These are phyloP conservation scores for Limnothrissa miodon DNA, from an alignment of 2,113 vertebrate species.

Conservation along the genomic window DNA sequence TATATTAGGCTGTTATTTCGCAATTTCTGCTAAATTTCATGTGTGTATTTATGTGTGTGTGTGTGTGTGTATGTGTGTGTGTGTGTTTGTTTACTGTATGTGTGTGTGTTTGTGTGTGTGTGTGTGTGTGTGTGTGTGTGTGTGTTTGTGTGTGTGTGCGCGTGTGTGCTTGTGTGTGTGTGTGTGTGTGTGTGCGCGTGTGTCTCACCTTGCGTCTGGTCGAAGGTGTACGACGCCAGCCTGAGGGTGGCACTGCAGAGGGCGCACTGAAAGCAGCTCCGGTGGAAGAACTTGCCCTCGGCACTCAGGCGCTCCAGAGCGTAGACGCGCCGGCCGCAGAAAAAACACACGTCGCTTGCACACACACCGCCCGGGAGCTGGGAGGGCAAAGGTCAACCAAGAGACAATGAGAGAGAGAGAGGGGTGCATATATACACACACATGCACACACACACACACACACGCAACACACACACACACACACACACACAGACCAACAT, in stretches of 20 bases:
- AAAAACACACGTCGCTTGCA: slow-evolving; percentile 84
- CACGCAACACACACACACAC: neutral
- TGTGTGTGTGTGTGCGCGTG: neutral
- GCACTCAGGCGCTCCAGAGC: slow-evolving; percentile 94
- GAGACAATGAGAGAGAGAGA: neutral
- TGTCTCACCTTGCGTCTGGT: neutral
- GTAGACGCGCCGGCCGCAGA: slow-evolving; percentile 86
- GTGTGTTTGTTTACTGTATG: too few relatives aligned
- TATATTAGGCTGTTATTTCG: too few relatives aligned
- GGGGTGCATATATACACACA: neutral
- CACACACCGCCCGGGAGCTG: slow-evolving; percentile 35
- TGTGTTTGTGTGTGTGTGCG: too few relatives aligned
- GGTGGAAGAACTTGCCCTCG: slow-evolving; percentile 93
- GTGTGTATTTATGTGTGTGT: slow-evolving; percentile 30
- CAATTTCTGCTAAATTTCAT: slow-evolving; percentile 22
- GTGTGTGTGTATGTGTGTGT: too few relatives aligned
- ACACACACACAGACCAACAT: neutral
- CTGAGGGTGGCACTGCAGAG: slow-evolving; percentile 69
- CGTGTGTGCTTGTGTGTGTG: neutral
- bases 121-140: too few relatives aligned
- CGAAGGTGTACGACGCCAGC: neutral
- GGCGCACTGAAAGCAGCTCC: slow-evolving; percentile 91
- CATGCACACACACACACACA: neutral
- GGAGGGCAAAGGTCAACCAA: neutral
- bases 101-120: too few relatives aligned